These are phyloP conservation scores for Schlechtendalia chinensis DNA, from an alignment of 1,140 invertebrate genomes.

Conservation along the genomic window DNA sequence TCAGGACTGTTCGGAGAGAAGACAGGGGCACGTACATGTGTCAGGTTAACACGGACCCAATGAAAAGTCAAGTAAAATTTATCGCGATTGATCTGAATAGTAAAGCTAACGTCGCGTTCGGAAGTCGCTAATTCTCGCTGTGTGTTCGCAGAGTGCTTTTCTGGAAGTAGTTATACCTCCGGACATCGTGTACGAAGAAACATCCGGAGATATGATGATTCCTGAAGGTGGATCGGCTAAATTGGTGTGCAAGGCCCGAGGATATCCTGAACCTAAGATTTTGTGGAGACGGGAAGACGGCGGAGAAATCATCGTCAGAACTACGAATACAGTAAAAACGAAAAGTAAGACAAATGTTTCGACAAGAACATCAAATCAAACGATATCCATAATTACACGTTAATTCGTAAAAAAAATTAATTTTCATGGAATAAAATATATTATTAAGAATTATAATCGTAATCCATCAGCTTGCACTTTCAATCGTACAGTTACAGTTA, in stretches of 20 bases:
- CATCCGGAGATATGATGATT: slow-evolving; percentile 85
- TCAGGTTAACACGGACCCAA: slow-evolving; percentile 90
- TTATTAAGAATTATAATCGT: too few relatives aligned
- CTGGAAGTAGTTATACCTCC: slow-evolving; percentile 87
- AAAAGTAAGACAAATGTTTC: slow-evolving; percentile 52
- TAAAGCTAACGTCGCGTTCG: too few relatives aligned
- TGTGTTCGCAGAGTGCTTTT: slow-evolving; percentile 68
- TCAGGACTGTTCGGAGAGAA: slow-evolving; percentile 74
- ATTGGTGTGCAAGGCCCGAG: slow-evolving; percentile 79
- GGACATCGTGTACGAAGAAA: slow-evolving; percentile 84
- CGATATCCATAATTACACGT: too few relatives aligned
- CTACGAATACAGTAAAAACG: slow-evolving; percentile 50
- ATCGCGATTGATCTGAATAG: background rate
- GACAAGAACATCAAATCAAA: too few relatives aligned
- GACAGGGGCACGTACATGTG: slow-evolving; percentile 89
- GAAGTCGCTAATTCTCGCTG: background rate
- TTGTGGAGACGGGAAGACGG: slow-evolving; percentile 85
- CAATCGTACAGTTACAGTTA: too few relatives aligned
- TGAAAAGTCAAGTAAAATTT: slow-evolving; percentile 80
- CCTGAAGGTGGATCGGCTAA: slow-evolving; percentile 86
- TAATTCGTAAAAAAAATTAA: too few relatives aligned
- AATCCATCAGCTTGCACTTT: too few relatives aligned
- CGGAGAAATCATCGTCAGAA: slow-evolving; percentile 73
- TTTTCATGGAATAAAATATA: background rate
- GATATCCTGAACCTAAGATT: slow-evolving; percentile 80